Base-by-base conservation (phyloP, 2,888 invertebrate species). In the Pachliopta kotzebuea region DNA sequence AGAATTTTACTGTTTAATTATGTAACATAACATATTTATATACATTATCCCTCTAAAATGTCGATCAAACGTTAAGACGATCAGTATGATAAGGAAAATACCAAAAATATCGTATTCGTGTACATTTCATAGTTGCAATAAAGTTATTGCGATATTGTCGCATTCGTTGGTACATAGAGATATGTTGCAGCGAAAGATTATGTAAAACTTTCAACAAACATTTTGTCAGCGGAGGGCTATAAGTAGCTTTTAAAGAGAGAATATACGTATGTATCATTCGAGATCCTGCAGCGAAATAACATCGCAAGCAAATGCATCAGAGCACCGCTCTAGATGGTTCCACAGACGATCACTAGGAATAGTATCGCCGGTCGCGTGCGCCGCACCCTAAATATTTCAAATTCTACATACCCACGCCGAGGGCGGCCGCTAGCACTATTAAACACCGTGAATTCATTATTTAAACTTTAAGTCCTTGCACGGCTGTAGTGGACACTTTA, bases 341-440 rank as follows among this genome's bases (percentile, higher is more conserved):
- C 72, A 52, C 53, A 50, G 68, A 68, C 71, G 70, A 68, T 75
- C 80, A 80, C 79, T 75, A 74, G 72, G 67, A 70, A 74, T 70
- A 72, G 70, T 62, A 63, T 69, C 55, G 55, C 49, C 57, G 31
- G 66, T 69, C 53, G 60, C 56, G 29, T 61, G 65, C 69, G 81
- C 80, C 83, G 81, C 86, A 78, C 86, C 85, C 81, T 85, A 86
- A 86, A 88, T 88, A 87, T 78, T 84, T 86, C 71, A 85, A 86
- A 85, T 84, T 77, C 77, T 94, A 94, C 94, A 92, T 94, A 94
- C 94, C 94, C 92, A 94, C 93, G 93, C 94, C 94, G 89, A 94
- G 92, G 92, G 94, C 94, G 87, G 93, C 92, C 85, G 93, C 93
- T 86, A 94, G 84, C 89, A 92, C 90, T 88, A 92, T 74, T 84